Percentiles rank a stretch among this genome's conserved stretches.
phyloP scores from a whole-genome alignment of 2,797 vertebrate species.

The Pitangus sulphuratus region DNA sequence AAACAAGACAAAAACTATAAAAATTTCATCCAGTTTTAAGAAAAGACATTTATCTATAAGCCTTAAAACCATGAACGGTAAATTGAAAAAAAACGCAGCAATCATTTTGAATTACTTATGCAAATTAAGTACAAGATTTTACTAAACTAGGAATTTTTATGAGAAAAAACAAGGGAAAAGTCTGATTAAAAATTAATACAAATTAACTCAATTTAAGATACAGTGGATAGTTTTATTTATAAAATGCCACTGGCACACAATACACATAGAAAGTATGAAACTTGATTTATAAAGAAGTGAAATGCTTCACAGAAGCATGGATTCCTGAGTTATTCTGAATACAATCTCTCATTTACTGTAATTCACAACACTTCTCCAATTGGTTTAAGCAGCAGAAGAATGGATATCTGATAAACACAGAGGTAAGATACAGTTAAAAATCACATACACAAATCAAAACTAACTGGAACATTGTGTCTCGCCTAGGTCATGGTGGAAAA shows the following conservation, averaged over 20 bases:
- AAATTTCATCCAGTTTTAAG: not conserved
- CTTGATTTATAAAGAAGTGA: not conserved
- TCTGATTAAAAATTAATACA: not conserved
- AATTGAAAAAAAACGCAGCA: not conserved
- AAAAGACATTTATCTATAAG: not conserved
- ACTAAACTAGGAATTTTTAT: not conserved
- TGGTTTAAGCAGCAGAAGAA: not conserved
- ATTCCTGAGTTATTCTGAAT: not conserved
- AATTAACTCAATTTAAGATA: not conserved
- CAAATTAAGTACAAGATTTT: not conserved
- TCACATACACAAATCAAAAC: not conserved
- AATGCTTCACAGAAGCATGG: conserved; percentile 48
- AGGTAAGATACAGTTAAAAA: not conserved
- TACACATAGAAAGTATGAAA: not conserved
- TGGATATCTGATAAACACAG: not conserved
- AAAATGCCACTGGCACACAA: not conserved
- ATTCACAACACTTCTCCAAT: not conserved
- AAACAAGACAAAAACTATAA: not conserved
- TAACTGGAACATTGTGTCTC: not conserved
- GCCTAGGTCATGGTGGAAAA: not conserved
- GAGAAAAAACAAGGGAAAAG: not conserved
- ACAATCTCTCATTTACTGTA: not conserved
- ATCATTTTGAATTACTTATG: not conserved
- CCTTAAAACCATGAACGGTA: not conserved
- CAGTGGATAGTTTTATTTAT: conserved; percentile 18